Evolutionary conservation across 1,140 invertebrate species (phyloP), one percentile per base, ranked within the genome.

Genomic region (Protaetia brevitarsis): DNA sequence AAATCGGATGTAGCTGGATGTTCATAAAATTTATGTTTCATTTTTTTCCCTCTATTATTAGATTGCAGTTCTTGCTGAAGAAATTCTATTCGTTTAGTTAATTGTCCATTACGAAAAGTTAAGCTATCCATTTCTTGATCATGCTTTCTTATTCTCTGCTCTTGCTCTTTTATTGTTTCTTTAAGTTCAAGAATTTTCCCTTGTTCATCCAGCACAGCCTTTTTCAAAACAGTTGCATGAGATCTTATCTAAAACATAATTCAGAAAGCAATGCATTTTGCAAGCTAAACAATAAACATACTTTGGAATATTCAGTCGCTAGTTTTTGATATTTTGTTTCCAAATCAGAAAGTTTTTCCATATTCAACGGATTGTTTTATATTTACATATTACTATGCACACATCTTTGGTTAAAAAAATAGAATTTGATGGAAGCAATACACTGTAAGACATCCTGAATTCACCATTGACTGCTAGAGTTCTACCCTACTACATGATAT

Each of bases 111-210:
- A 41, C 95, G 85, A 82, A 98, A 98, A 27, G 86, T 88, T 61
- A 98, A 78, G 71, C 94, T 96, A 77, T 98, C 96, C 68, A 95
- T 88, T 81, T 98, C 95, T 77, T 96, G 91, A 74, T 96, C 93
- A 29, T 88, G 86, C 80, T 94, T 93, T 7, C 96, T 83, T 31
- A 95, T 76, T 36, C 85, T 83, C 69, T 95, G 93, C 72, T 95
- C 94, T 74, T 88, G 89, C 66, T 90, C 89, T 74, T 93, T 93
- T 1, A 95, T 71, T 56, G 84, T 79, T 72, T 95, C 92, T 74
- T 89, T 82, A 2, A 92, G 76, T 64, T 89, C 87, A 21, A 82
- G 80, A 70, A 85, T 90, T 73, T 89, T 91, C 11, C 84, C 82
- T 81, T 97, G 93, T 75, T 97, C 95, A 69, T 97, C 95, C 56